Percentiles rank a stretch among this genome's conserved stretches.
Evolutionary conservation across 2,797 vertebrate species (phyloP).

Genomic region (Chelmon rostratus): DNA sequence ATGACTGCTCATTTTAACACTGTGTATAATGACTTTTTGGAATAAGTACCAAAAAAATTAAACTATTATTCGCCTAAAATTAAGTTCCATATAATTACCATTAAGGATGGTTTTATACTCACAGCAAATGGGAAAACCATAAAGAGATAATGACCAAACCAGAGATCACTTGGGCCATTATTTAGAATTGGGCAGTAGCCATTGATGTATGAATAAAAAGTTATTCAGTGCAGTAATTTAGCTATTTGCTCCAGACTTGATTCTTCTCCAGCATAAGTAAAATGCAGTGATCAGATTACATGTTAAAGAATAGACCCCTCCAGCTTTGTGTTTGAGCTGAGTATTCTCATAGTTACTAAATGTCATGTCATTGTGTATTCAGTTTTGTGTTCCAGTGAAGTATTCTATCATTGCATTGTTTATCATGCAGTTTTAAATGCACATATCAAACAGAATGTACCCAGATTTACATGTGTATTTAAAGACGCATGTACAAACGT

Average conservation of each 20-base stretch:
- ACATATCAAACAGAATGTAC: neutral
- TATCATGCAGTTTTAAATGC: neutral
- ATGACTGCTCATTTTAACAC: conserved; percentile 5
- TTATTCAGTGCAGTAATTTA: conserved; percentile 31
- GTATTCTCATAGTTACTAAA: conserved; percentile 5
- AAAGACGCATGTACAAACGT: neutral
- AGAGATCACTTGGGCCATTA: conserved; percentile 47
- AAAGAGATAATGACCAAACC: conserved; percentile 35
- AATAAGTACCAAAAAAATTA: conserved; percentile 41
- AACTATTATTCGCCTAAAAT: conserved; percentile 37
- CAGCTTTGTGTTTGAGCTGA: conserved; percentile 5
- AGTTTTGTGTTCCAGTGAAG: conserved; percentile 4
- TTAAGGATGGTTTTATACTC: conserved; percentile 23
- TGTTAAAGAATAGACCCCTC: conserved; percentile 6
- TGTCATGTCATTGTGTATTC: conserved; percentile 2
- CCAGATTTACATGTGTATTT: neutral
- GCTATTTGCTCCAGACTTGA: conserved; percentile 16
- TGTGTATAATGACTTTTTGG: conserved; percentile 35
- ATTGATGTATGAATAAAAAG: conserved; percentile 38
- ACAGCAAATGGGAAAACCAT: conserved; percentile 25
- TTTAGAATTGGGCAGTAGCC: conserved; percentile 53
- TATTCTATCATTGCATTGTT: neutral
- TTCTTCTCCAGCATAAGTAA: conserved; percentile 10
- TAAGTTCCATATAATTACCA: conserved; percentile 34
- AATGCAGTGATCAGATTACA: conserved; percentile 19